These are phyloP conservation scores for Aphelocoma californica DNA, from an alignment of 2,797 vertebrate genomes.

Conservation along the genomic window DNA sequence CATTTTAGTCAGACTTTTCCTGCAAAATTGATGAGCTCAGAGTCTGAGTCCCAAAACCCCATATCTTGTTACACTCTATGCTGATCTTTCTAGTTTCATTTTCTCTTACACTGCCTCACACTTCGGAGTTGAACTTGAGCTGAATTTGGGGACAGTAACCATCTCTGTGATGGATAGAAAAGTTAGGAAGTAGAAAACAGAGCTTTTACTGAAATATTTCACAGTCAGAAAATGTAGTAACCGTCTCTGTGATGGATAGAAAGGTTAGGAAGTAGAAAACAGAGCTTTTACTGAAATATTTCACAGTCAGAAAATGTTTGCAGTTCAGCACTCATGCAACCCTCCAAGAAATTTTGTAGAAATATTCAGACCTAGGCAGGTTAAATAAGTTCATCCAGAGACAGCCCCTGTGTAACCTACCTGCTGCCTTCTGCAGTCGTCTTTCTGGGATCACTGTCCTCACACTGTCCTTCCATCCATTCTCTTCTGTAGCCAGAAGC, in stretches of 20 bases:
- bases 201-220: not conserved
- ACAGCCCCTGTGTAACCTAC: not conserved
- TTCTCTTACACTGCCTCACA: not conserved
- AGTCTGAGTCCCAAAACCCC: not conserved
- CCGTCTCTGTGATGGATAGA: not conserved
- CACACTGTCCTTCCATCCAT: not conserved
- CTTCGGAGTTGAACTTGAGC: not conserved
- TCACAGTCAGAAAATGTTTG: not conserved
- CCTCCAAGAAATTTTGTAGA: not conserved
- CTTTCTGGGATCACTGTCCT: rapidly evolving
- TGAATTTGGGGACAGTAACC: not conserved
- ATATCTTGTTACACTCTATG: not conserved
- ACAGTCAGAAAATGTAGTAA: not conserved
- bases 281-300: not conserved
- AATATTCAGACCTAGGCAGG: not conserved
- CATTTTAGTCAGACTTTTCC: not conserved
- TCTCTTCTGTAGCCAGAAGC: not conserved
- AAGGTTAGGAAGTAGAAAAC: not conserved
- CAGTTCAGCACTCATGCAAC: not conserved
- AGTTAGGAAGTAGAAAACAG: not conserved
- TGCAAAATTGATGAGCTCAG: not conserved
- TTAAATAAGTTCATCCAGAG: not conserved
- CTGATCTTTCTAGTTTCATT: not conserved
- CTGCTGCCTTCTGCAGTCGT: not conserved
- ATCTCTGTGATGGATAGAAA: not conserved